A percentile compares a stretch with the other conserved stretches of the same genome.
Conservation (phyloP, 2,888 invertebrate genomes). For the Schizotus pectinicornis region DNA sequence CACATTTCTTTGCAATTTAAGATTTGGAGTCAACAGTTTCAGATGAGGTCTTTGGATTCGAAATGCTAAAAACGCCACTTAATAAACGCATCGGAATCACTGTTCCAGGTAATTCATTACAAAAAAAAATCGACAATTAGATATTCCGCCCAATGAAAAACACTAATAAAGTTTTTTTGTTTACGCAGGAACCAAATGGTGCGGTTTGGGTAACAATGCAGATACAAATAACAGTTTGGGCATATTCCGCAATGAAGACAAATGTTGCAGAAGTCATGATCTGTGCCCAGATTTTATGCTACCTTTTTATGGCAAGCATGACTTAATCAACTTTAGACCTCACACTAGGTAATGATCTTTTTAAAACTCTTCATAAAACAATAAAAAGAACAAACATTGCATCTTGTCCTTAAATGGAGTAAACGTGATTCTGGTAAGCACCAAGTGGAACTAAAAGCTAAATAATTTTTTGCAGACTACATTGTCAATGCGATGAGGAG, state of each 20-base stretch:
- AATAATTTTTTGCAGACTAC: constrained; percentile 48
- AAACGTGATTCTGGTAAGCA: no score
- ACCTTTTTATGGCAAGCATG: constrained; percentile 64
- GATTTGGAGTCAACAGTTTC: no score
- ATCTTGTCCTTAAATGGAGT: no score
- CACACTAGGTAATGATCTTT: constrained; percentile 65
- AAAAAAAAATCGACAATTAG: background rate
- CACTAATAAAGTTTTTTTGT: background rate
- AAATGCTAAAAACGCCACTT: no score
- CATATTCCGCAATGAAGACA: constrained; percentile 68
- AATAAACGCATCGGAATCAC: no score
- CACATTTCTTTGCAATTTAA: no score
- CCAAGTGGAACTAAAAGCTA: no score
- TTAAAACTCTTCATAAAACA: no score
- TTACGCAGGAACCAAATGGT: constrained; percentile 73
- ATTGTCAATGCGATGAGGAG: constrained; percentile 72
- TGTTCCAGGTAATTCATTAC: no score
- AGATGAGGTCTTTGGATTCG: no score
- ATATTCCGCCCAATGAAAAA: background rate
- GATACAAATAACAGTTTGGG: constrained; percentile 67
- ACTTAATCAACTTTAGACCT: constrained; percentile 68
- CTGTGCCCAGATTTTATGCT: constrained; percentile 67
- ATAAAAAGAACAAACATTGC: no score
- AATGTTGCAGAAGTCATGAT: constrained; percentile 75
- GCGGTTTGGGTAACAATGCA: constrained; percentile 72